Conservation (phyloP, 2,888 invertebrate species). For the Oasisia sp. region DNA sequence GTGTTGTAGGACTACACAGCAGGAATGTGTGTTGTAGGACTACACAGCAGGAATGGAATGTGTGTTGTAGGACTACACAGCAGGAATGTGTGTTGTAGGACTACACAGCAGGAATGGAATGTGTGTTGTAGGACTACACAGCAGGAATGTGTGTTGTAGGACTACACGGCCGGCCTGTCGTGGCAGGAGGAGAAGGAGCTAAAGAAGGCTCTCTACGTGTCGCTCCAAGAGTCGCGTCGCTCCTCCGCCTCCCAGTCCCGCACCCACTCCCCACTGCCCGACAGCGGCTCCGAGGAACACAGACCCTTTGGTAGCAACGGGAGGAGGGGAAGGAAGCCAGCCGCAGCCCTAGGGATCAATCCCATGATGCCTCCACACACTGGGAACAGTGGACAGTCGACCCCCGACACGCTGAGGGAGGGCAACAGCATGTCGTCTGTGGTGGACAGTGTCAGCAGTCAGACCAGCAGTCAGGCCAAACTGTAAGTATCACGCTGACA, state of each 20-base stretch:
- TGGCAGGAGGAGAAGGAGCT: constrained; percentile 65
- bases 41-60: too few species aligned
- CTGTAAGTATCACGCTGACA: background rate
- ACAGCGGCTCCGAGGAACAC: background rate
- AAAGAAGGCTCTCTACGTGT: constrained; percentile 65
- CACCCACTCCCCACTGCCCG: constrained; percentile 23
- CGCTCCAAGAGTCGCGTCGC: constrained; percentile 55
- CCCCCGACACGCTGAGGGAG: background rate
- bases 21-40: too few species aligned
- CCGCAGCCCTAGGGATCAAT: background rate
- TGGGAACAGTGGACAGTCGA: background rate
- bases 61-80: too few species aligned
- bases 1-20: too few species aligned
- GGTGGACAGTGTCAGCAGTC: constrained; percentile 2
- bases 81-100: background rate
- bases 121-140: background rate
- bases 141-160: constrained; percentile 44
- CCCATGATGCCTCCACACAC: background rate
- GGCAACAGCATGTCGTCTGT: constrained; percentile 9
- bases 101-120: background rate
- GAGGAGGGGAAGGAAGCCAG: background rate
- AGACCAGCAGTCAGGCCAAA: background rate
- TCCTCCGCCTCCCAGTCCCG: background rate
- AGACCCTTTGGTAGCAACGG: background rate
- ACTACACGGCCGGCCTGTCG: constrained; percentile 58